phyloP scores from a whole-genome alignment of 2,113 vertebrate genomes.

The Dicentrarchus labrax region DNA sequence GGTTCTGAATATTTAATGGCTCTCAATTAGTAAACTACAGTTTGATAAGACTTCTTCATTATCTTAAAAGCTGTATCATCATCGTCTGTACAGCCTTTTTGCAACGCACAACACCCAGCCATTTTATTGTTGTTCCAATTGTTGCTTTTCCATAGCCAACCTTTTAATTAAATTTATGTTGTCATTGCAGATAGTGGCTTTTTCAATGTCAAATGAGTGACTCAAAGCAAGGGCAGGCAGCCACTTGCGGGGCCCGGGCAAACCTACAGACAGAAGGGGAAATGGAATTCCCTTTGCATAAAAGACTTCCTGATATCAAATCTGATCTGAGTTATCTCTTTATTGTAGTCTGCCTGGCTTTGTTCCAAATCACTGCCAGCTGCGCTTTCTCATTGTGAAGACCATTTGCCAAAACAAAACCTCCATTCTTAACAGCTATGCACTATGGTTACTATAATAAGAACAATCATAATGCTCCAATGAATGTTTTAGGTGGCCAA shows the following conservation, averaged over 20 bases:
- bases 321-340: slow-evolving; percentile 66
- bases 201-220: slow-evolving; percentile 71
- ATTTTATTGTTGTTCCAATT: slow-evolving; percentile 37
- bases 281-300: slow-evolving; percentile 63
- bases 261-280: slow-evolving; percentile 57
- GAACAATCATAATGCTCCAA: neutral
- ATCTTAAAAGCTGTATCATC: slow-evolving; percentile 18
- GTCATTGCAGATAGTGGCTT: slow-evolving; percentile 49
- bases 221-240: slow-evolving; percentile 65
- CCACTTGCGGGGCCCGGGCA: slow-evolving; percentile 49
- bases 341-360: slow-evolving; percentile 55
- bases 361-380: slow-evolving; percentile 49
- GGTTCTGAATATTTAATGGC: slow-evolving; percentile 56
- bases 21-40: slow-evolving; percentile 39
- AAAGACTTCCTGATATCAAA: slow-evolving; percentile 62
- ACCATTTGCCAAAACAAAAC: slow-evolving; percentile 50
- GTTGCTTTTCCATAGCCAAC: slow-evolving; percentile 33
- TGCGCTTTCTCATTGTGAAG: slow-evolving; percentile 50
- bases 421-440: slow-evolving; percentile 10
- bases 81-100: neutral
- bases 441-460: slow-evolving; percentile 4
- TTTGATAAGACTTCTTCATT: slow-evolving; percentile 18
- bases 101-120: neutral
- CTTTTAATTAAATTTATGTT: slow-evolving; percentile 66
- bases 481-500: slow-evolving; percentile 18